Conservation (phyloP, 2,113 vertebrate genomes). For the Ahaetulla prasina region DNA sequence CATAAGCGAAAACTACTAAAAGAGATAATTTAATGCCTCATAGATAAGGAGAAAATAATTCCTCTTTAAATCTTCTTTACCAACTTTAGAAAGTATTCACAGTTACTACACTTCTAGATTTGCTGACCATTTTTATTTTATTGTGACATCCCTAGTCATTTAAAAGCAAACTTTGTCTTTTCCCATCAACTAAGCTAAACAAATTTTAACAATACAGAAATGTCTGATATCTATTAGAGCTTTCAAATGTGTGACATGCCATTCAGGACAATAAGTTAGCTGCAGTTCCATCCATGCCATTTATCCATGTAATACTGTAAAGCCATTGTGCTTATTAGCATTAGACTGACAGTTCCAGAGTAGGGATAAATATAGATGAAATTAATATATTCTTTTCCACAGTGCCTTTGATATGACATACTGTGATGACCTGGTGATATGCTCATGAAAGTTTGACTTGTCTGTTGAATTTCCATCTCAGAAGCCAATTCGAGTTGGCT, state of each 20-base stretch:
- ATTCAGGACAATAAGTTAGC: background rate
- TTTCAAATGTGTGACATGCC: background rate
- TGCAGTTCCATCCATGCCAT: background rate
- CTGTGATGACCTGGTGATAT: slow-evolving; percentile 3
- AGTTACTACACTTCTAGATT: fast-evolving
- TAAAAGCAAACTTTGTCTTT: background rate
- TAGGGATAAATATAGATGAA: slow-evolving; percentile 17
- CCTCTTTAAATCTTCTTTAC: background rate
- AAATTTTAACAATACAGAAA: background rate
- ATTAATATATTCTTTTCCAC: background rate
- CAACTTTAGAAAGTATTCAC: background rate
- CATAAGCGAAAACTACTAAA: slow-evolving; percentile 20
- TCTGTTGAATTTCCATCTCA: background rate
- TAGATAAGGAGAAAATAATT: slow-evolving; percentile 12
- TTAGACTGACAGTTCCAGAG: background rate
- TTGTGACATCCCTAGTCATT: background rate
- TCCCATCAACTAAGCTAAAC: background rate
- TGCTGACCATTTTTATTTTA: background rate
- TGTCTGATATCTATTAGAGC: fast-evolving
- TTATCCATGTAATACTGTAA: background rate
- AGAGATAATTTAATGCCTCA: slow-evolving; percentile 1
- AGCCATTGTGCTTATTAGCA: slow-evolving; percentile 12
- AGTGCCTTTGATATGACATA: background rate
- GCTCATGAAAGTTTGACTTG: background rate
- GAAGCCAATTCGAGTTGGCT: slow-evolving; percentile 20